Evolutionary conservation across 2,113 vertebrate genomes (phyloP).

Genomic region (Lipophrys pholis): DNA sequence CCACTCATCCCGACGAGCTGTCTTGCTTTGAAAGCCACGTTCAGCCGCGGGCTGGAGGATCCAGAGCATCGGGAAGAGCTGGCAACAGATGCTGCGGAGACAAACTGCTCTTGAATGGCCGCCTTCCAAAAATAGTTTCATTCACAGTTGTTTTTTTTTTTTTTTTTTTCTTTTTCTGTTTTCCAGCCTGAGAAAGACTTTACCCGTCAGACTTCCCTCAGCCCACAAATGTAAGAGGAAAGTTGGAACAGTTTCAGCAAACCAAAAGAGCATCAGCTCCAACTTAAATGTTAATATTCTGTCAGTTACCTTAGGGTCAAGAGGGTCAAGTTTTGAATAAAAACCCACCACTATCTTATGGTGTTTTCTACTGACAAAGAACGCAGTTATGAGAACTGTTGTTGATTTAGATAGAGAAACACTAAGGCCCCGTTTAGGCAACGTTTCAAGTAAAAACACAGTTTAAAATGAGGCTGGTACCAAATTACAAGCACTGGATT

Average conservation of each 20-base stretch:
- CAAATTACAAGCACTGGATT: no score
- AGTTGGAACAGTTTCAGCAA: not conserved
- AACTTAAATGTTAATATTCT: no score
- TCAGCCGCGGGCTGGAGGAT: constrained; percentile 24
- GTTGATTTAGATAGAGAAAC: no score
- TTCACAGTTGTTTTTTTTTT: constrained; percentile 5
- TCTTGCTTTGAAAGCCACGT: constrained; percentile 23
- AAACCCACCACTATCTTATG: no score
- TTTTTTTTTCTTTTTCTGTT: not conserved
- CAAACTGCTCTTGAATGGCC: constrained; percentile 11
- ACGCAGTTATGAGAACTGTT: no score
- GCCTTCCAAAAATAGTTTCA: constrained; percentile 13
- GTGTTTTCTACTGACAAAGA: no score
- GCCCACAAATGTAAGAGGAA: not conserved
- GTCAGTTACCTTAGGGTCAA: no score
- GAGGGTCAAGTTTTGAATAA: no score
- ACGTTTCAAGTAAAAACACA: no score
- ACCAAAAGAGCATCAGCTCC: no score
- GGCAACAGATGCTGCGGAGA: constrained; percentile 27
- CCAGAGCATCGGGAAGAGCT: constrained; percentile 6
- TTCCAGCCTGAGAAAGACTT: not conserved
- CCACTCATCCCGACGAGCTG: constrained; percentile 51
- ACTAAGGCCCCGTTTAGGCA: no score
- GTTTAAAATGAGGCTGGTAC: no score
- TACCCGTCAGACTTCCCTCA: constrained; percentile 8